Base-by-base conservation (phyloP, 2,888 invertebrate species). In the Clitarchus hookeri region DNA sequence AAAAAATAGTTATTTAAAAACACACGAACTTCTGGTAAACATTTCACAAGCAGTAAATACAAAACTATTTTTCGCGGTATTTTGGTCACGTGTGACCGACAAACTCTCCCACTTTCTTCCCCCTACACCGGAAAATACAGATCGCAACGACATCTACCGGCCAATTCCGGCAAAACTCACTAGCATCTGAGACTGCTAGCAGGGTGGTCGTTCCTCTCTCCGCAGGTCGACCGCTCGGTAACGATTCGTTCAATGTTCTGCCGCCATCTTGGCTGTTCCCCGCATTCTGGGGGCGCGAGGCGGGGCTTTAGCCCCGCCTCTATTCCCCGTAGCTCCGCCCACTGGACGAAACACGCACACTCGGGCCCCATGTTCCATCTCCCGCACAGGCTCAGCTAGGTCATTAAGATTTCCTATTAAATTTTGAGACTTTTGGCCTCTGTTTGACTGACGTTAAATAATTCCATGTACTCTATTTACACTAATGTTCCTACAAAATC, bases 191-290 rank as follows among this genome's bases (percentile, higher is more conserved):
- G 85, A 11, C 83, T 19, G 65, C 19, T 27, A 85, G 44, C 83
- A 36, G 44, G 83, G 54, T 83, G 85, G 85, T 36, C 54, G 83
- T 19, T 44, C 12, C n/a, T 44, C n/a, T 44, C 25, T 25, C 44
- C 84, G n/a, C n/a, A 12, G 25, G 23, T 77, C 85, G 84, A 84
- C 87, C 85, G 84, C 84, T 83, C 84, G 26, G 84, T 54, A 44
- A 48, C 80, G 84, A 65, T 77, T 85, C 85, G 82, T 79, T 84
- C 84, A 65, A 82, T 82, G 83, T 54, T 87, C 87, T 87, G 87
- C 87, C 87, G 87, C 87, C 87, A 87, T 87, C 82, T 87, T 87
- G 85, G 87, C 54, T 25, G 53, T 36, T 53, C 19, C 82, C 36
- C 65, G 44, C 83, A 54, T 80, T 53, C 53, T 36, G 44, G 44